Conservation (phyloP, 2,888 invertebrate species). For the Drosophila testacea region DNA sequence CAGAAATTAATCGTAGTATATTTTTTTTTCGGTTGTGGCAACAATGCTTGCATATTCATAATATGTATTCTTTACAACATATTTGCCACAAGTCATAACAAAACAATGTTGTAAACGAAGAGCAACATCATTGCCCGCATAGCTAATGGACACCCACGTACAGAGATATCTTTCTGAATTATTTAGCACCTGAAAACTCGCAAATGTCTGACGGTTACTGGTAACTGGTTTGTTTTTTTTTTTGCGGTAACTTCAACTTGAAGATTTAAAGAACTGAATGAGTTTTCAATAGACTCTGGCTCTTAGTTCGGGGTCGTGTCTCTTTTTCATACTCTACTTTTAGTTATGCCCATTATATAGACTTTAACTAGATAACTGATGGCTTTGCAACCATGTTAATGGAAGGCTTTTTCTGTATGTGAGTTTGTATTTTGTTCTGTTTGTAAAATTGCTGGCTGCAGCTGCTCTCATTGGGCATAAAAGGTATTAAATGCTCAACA, state of each 20-base stretch:
- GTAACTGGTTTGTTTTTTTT: not conserved
- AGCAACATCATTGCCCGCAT: conserved; percentile 21
- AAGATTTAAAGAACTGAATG: conserved; percentile 2
- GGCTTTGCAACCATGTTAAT: conserved; percentile 18
- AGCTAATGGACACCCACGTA: conserved; percentile 22
- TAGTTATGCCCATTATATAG: conserved; percentile 14
- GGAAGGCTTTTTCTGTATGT: conserved; percentile 5
- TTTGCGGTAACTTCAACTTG: not conserved
- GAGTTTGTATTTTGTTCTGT: conserved; percentile 16
- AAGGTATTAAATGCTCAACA: conserved; percentile 41
- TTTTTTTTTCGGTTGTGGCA: not conserved
- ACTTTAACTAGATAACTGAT: conserved; percentile 24
- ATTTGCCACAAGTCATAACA: conserved; percentile 14
- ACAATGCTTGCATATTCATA: conserved; percentile 18
- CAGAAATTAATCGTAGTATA: conserved; percentile 30
- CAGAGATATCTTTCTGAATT: conserved; percentile 15
- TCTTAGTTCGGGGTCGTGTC: conserved; percentile 4
- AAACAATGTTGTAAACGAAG: conserved; percentile 14
- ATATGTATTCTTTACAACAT: conserved; percentile 26
- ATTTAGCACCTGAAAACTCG: conserved; percentile 15
- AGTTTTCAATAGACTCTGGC: not conserved
- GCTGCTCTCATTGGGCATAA: conserved; percentile 29
- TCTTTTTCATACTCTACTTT: conserved; percentile 21
- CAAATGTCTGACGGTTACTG: not conserved
- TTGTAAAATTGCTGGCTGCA: conserved; percentile 31